Base-by-base conservation (phyloP, 2,888 invertebrate genomes). In the Fabriciana adippe region DNA sequence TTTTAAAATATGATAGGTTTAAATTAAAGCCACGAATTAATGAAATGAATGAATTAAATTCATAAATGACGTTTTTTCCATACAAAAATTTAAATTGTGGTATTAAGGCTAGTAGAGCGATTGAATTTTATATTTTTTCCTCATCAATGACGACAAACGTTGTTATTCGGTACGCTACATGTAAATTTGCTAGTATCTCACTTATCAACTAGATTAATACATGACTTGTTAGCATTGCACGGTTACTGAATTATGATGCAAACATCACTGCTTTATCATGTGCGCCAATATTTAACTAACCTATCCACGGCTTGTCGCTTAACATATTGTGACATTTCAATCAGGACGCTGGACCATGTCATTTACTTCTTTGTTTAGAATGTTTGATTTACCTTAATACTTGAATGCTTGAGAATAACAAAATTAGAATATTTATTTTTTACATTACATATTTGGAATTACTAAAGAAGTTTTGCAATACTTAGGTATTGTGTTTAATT, bases 311-410 rank as follows among this genome's bases (percentile, higher is more conserved):
- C 31, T 47, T 18, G 55, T 45, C 57, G 21, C 51, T 63, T 66
- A 69, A 66, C 64, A 69, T 62, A 66, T 63, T 66, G 53, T 47
- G 65, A 51, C 62, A 65, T 68, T 70, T 63, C 62, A 70, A 68
- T 70, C 66, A 60, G 45, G 59, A 55, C 11, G 15, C n/a, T 48
- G n/a, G n/a, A 15, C 48, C 31, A n/a, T 59, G n/a, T 13, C 11
- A 41, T 41, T 11, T 6, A 11, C 8, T n/a, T 16, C 11, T 31
- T 48, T 59, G 48, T 48, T 59, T 59, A 48, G 48, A 26, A 16
- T 48, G 53, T 14, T 41, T 11, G 35, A 11, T 41, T 41, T 41
- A 41, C 11, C 35, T 11, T 41, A 41, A 41, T 11, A 41, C 21
- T 53, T 26, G 13, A 53, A 21, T 53, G 21, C 15, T 6, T 53